Evolutionary conservation across 1,140 invertebrate genomes (phyloP), one percentile per base, ranked within the genome.

Genomic region (Drosophila sulfurigaster): DNA sequence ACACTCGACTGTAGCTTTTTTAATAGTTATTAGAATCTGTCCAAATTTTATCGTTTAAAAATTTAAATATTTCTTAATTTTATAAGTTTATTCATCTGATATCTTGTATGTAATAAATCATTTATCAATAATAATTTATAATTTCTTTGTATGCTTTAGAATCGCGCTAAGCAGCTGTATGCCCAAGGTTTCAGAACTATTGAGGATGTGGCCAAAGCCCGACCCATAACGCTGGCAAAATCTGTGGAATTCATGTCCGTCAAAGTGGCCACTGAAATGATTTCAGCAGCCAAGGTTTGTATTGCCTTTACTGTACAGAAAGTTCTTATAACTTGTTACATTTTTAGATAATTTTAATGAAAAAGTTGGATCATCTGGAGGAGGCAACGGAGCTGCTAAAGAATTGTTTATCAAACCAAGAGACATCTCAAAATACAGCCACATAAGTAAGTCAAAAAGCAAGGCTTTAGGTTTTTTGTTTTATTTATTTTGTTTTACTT

Each of bases 171-270:
- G 64, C 97, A 98, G 91, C 93, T 99, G 5, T 96, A 95, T 89
- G 95, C 95, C 77, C 96, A 96, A 16, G 98, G 98, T 0, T 98
- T 94, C 92, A 96, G 95, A 92, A 95, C 95, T 4, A 92, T 98
- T 6, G 94, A 95, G 76, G 95, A 95, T 57, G 94, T 99, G 57
- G 97, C 97, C 11, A 95, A 95, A 76, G 95, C 96, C 3, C 93
- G 95, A 16, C 94, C 95, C 0, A 93, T 94, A 5, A 93, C 95
- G 11, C 93, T 98, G 48, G 93, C 95, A 0, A 92, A 94, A 48
- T 92, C 93, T 68, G 94, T 98, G 6, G 94, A 96, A 59, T 96
- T 97, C 91, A 94, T 98, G 83, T 94, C 95, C 0, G 92, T 93
- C 13, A 95, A 94, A 87, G 93, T 95, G 10, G 96, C 97, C 6